These are phyloP conservation scores for Cremastobaeus sp. DNA, from an alignment of 2,888 invertebrate species.

Conservation along the genomic window DNA sequence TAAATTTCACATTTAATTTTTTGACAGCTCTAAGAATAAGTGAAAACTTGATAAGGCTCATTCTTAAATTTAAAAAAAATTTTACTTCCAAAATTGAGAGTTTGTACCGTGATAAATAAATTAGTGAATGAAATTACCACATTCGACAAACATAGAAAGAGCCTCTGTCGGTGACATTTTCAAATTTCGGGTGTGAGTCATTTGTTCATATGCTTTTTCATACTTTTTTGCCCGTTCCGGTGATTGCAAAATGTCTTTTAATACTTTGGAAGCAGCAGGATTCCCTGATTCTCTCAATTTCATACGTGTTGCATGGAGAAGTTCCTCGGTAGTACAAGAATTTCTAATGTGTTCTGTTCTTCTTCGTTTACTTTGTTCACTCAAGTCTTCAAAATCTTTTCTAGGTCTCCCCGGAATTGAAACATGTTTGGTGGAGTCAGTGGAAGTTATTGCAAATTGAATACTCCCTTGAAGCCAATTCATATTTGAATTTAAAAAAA, in stretches of 20 bases:
- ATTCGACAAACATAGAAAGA: background rate
- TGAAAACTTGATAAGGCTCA: too few species aligned
- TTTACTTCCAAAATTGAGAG: too few species aligned
- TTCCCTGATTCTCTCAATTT: background rate
- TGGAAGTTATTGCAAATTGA: too few species aligned
- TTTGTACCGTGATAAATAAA: too few species aligned
- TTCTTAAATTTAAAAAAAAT: too few species aligned
- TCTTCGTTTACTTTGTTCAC: background rate
- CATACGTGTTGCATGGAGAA: background rate
- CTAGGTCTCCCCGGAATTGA: too few species aligned
- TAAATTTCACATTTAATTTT: too few species aligned
- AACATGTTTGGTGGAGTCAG: too few species aligned
- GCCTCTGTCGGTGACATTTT: background rate
- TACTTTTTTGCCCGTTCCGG: background rate
- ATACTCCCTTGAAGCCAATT: too few species aligned
- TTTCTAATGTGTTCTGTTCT: background rate
- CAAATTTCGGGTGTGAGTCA: background rate
- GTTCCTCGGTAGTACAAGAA: background rate
- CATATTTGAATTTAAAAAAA: too few species aligned
- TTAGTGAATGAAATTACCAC: background rate
- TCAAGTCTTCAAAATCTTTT: too few species aligned
- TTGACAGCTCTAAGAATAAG: too few species aligned
- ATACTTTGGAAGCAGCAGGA: background rate
- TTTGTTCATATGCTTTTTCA: background rate
- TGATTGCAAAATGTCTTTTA: background rate